Evolutionary conservation across 1,140 invertebrate genomes (phyloP).

Genomic region (Brachionus manjavacas): DNA sequence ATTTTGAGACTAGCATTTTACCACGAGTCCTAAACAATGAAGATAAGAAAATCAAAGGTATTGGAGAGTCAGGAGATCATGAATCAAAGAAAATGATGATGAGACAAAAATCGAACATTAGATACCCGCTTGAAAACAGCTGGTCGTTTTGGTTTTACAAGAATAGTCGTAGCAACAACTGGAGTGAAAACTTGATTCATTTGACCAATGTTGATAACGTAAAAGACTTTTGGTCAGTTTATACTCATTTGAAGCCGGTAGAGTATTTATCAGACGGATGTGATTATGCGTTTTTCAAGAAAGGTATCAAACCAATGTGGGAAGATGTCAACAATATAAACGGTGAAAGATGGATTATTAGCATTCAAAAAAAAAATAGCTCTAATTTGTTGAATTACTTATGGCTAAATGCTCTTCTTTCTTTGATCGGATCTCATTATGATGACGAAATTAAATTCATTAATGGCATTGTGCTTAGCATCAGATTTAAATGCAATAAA

Average conservation of each 20-base stretch:
- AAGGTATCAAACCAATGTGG: conserved; percentile 2
- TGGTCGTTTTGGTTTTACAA: conserved; percentile 34
- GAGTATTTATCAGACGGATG: conserved; percentile 10
- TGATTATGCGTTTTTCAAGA: conserved; percentile 35
- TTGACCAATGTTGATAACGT: background rate
- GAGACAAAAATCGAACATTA: background rate
- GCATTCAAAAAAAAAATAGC: background rate
- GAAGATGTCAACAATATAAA: conserved; percentile 4
- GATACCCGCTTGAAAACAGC: background rate
- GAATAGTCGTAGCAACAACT: background rate
- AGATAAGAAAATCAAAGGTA: background rate
- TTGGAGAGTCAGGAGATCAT: background rate
- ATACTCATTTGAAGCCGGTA: background rate
- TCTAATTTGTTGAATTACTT: background rate
- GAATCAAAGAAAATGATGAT: background rate
- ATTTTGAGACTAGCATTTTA: background rate
- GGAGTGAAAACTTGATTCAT: background rate
- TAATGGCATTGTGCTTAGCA: background rate
- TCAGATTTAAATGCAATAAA: background rate
- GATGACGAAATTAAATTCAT: conserved; percentile 3
- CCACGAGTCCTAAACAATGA: background rate
- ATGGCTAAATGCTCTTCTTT: background rate
- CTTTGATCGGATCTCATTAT: background rate
- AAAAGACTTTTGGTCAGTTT: background rate
- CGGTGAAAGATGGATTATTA: background rate